Conservation (phyloP, 1,140 invertebrate genomes). For the Apocrypta bakeri region DNA sequence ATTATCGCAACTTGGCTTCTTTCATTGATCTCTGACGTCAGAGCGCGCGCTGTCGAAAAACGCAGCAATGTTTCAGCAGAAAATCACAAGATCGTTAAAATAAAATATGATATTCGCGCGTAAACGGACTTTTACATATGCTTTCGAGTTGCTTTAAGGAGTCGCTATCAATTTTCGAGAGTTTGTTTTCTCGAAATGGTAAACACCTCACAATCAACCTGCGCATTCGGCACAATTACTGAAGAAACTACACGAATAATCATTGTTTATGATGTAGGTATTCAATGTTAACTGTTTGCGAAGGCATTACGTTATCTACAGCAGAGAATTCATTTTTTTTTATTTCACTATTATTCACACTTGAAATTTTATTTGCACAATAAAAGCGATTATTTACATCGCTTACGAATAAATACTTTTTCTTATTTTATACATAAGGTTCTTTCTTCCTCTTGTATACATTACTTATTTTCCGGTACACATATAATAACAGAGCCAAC, state of each 20-base stretch:
- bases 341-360: neutral
- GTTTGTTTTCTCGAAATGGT: too few relatives aligned
- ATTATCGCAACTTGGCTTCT: slow-evolving; percentile 72
- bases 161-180: too few relatives aligned
- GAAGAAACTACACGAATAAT: neutral
- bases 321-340: neutral
- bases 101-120: neutral
- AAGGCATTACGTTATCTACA: neutral
- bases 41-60: neutral
- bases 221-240: neutral
- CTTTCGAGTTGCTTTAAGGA: neutral
- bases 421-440: too few relatives aligned
- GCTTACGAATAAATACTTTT: too few relatives aligned
- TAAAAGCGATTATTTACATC: too few relatives aligned
- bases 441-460: too few relatives aligned
- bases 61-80: neutral
- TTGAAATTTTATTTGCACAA: neutral
- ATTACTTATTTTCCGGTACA: too few relatives aligned
- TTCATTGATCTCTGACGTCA: slow-evolving; percentile 73
- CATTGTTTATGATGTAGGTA: neutral
- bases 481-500: too few relatives aligned
- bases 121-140: slow-evolving; percentile 17
- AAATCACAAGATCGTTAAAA: slow-evolving; percentile 54
- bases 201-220: neutral
- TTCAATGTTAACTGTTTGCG: neutral